A percentile compares a stretch with the other conserved stretches of the same genome.
These are phyloP conservation scores for Colostygia pectinataria DNA, from an alignment of 2,888 invertebrate genomes.

Conservation along the genomic window DNA sequence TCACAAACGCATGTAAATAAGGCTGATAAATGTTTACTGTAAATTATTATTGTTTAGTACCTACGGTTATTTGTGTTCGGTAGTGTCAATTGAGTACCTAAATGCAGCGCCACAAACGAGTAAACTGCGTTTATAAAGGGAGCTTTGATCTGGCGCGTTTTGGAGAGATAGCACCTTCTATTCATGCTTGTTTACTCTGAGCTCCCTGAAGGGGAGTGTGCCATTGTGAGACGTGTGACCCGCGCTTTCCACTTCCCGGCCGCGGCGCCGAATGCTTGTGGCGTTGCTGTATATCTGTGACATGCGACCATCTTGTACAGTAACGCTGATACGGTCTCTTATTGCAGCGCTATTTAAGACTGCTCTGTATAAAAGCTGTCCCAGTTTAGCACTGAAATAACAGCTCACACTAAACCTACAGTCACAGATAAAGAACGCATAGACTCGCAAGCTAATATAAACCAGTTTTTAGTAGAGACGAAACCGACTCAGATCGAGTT, in stretches of 20 bases:
- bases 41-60: conserved; percentile 48
- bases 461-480: too few relatives aligned
- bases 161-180: neutral
- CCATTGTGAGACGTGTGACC: neutral
- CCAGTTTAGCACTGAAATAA: too few relatives aligned
- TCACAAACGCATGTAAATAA: conserved; percentile 65
- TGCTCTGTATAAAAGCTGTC: too few relatives aligned
- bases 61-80: conserved; percentile 25
- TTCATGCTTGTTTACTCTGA: neutral
- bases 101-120: conserved; percentile 1
- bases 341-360: too few relatives aligned
- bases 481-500: too few relatives aligned
- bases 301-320: too few relatives aligned
- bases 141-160: conserved; percentile 10
- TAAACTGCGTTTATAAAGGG: neutral
- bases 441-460: too few relatives aligned
- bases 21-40: conserved; percentile 61
- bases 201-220: neutral
- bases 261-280: neutral
- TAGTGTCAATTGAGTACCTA: conserved; percentile 17
- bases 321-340: too few relatives aligned
- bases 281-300: neutral
- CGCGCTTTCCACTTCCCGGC: neutral
- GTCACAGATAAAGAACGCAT: too few relatives aligned
- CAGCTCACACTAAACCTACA: too few relatives aligned